Evolutionary conservation across 2,888 invertebrate species (phyloP).

Genomic region (Halictus ligatus): DNA sequence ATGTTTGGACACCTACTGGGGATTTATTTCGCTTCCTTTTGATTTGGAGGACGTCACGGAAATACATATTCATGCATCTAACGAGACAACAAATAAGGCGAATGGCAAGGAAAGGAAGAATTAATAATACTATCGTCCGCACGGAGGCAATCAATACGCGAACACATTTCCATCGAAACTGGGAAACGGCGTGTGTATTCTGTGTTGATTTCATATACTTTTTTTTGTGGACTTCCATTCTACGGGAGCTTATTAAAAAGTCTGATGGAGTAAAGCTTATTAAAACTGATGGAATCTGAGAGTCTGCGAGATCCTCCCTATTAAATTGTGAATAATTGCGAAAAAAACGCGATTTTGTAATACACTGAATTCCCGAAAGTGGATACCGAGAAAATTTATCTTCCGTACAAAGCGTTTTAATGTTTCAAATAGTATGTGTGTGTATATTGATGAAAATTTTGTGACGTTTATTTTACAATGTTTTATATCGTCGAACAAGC

Average conservation of each 20-base stretch:
- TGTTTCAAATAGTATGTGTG: background rate
- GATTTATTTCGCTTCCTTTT: slow-evolving; percentile 22
- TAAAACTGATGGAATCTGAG: background rate
- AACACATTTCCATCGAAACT: background rate
- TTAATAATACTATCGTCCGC: background rate
- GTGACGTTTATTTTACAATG: background rate
- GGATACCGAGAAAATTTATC: background rate
- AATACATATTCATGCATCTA: slow-evolving; percentile 2
- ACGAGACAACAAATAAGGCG: slow-evolving; percentile 15
- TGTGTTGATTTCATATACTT: background rate
- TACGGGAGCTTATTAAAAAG: background rate
- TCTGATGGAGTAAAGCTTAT: background rate
- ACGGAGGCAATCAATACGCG: background rate
- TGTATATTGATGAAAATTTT: background rate
- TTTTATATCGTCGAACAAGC: background rate
- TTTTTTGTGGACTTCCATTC: background rate
- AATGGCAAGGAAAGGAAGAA: background rate
- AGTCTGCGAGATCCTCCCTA: background rate
- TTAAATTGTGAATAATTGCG: background rate
- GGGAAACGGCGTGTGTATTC: background rate
- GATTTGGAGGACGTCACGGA: background rate
- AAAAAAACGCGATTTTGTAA: background rate
- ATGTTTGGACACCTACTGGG: slow-evolving; percentile 23
- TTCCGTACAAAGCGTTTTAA: background rate
- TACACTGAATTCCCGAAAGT: background rate